Conservation (phyloP, 2,797 vertebrate genomes). For the Gouania willdenowi region DNA sequence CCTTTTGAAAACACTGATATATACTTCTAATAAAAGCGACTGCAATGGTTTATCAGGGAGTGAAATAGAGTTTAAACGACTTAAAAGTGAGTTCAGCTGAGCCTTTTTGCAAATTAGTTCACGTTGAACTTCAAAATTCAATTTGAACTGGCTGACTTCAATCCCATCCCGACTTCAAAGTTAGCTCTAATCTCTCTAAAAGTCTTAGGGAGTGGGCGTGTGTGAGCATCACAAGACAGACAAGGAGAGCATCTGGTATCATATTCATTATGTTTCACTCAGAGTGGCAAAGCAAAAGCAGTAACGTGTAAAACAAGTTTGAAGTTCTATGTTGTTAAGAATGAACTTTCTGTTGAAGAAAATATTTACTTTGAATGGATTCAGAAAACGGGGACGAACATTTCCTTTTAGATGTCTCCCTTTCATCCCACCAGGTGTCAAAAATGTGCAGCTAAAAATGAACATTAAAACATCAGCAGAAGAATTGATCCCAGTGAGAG, state of each 20-base stretch:
- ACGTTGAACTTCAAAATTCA: no score
- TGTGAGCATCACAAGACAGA: conserved; percentile 12
- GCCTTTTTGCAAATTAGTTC: no score
- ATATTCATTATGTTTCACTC: conserved; percentile 47
- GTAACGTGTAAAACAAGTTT: conserved; percentile 4
- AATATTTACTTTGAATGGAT: conserved; percentile 10
- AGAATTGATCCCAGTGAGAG: conserved; percentile 13
- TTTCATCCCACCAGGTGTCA: conserved; percentile 45
- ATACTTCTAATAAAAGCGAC: no score
- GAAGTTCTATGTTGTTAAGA: no score
- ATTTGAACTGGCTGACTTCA: not conserved
- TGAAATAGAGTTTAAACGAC: no score
- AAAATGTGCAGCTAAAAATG: conserved; percentile 38
- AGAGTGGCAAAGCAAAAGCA: conserved; percentile 15
- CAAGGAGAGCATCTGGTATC: conserved; percentile 24
- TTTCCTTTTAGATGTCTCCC: conserved; percentile 22
- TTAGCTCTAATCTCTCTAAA: conserved; percentile 22
- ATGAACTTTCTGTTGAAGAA: not conserved
- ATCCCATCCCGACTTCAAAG: conserved; percentile 35
- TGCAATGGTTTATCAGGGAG: no score
- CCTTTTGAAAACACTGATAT: not conserved
- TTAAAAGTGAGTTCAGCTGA: no score
- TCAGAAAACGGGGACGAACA: conserved; percentile 1
- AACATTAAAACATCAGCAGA: conserved; percentile 29
- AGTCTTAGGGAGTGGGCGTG: conserved; percentile 12